Conservation (phyloP, 2,113 vertebrate genomes). For the Chloroceryle aenea region DNA sequence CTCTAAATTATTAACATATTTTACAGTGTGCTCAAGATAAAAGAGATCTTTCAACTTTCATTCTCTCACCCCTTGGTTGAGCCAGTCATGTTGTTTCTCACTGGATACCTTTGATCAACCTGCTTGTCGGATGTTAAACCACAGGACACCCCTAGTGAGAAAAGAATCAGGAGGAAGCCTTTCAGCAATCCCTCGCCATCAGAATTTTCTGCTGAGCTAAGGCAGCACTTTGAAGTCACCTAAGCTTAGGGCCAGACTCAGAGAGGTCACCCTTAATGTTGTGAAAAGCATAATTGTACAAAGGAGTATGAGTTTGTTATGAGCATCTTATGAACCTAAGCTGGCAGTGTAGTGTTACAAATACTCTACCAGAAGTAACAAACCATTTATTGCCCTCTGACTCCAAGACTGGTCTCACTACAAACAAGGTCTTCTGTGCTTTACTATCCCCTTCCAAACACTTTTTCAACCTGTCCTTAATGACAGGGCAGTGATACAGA, state of each 20-base stretch:
- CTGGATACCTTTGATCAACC: slow-evolving; percentile 47
- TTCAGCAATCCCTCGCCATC: neutral
- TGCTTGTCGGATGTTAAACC: slow-evolving; percentile 9
- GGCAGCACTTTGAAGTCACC: slow-evolving; percentile 12
- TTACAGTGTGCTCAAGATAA: slow-evolving; percentile 42
- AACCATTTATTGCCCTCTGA: neutral
- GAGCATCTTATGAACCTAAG: neutral
- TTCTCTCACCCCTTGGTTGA: neutral
- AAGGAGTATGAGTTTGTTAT: neutral
- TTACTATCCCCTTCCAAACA: neutral
- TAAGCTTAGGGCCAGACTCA: neutral
- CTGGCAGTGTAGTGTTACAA: neutral
- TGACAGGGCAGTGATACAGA: neutral
- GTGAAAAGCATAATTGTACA: neutral
- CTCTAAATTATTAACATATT: slow-evolving; percentile 44
- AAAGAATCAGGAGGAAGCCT: neutral
- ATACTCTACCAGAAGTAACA: fast-evolving
- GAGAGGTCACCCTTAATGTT: neutral
- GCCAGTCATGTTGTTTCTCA: neutral
- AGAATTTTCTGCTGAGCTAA: neutral
- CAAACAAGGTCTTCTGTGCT: neutral
- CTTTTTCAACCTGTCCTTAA: neutral
- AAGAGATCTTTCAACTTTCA: neutral
- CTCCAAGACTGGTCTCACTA: neutral
- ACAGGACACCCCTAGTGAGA: neutral